Percentiles rank a stretch among this genome's conserved stretches.
Evolutionary conservation across 2,888 invertebrate genomes (phyloP).

Genomic region (Gibbula magus): DNA sequence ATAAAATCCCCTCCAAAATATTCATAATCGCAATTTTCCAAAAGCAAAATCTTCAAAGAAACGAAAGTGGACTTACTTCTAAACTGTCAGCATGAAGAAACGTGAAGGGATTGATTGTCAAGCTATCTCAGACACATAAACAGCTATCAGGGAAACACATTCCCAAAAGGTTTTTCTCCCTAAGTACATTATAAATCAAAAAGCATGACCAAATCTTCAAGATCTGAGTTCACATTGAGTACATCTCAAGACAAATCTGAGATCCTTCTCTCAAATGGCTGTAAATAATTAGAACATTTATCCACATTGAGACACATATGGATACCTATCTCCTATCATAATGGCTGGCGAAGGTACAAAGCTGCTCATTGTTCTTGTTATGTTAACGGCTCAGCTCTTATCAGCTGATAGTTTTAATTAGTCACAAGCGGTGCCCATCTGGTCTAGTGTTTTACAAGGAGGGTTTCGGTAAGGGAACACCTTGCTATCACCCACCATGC

Average conservation of each 20-base stretch:
- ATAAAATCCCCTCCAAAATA: too few species aligned
- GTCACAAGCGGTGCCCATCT: constrained; percentile 17
- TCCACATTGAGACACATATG: neutral
- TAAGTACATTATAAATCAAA: constrained; percentile 4
- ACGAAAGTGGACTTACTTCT: neutral
- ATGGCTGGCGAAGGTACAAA: neutral
- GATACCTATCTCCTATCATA: neutral
- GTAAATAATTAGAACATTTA: constrained; percentile 13
- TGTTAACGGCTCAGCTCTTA: constrained; percentile 4
- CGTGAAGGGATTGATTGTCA: neutral
- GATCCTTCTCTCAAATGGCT: neutral
- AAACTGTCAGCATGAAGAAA: neutral
- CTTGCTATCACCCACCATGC: neutral
- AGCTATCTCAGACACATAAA: neutral
- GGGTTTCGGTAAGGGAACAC: neutral
- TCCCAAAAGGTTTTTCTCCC: neutral
- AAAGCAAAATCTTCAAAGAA: neutral
- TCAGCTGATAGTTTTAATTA: constrained; percentile 21
- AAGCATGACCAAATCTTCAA: neutral
- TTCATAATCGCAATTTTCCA: neutral
- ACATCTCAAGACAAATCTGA: constrained; percentile 5
- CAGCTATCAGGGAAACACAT: neutral
- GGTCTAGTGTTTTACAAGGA: constrained; percentile 9
- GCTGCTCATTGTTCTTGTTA: constrained; percentile 12
- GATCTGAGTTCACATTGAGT: constrained; percentile 6